phyloP scores from a whole-genome alignment of 2,888 invertebrate genomes.

The Platerodrilus igneus region DNA sequence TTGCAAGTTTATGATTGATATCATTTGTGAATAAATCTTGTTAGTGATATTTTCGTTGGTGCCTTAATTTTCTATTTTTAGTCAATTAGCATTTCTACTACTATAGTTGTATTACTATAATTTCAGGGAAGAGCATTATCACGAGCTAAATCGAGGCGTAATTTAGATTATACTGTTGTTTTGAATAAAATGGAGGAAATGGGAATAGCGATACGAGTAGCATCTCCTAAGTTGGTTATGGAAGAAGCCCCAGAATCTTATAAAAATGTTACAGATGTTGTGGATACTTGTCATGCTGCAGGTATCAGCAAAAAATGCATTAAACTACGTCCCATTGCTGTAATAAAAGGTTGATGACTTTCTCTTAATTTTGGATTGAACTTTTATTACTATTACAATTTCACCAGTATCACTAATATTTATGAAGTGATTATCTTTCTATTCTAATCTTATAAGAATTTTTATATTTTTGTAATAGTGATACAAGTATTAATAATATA shows the following conservation, averaged over 20 bases:
- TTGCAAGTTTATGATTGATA: background rate
- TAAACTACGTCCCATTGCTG: conserved; percentile 95
- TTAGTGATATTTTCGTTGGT: too few relatives aligned
- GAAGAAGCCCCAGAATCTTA: conserved; percentile 99
- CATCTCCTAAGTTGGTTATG: conserved; percentile 99
- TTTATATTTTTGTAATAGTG: too few relatives aligned
- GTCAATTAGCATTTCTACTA: too few relatives aligned
- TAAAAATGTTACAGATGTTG: conserved; percentile 99
- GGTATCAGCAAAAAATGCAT: conserved; percentile 97
- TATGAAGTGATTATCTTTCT: background rate
- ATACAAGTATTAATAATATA: too few relatives aligned
- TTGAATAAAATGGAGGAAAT: conserved; percentile 73
- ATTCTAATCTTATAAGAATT: too few relatives aligned
- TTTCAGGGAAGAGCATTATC: conserved; percentile 97
- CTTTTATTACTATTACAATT: too few relatives aligned
- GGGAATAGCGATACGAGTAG: conserved; percentile 94
- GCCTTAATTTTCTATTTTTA: conserved; percentile 11
- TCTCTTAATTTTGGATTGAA: background rate
- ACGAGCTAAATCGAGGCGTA: conserved; percentile 93
- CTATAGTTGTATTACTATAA: too few relatives aligned
- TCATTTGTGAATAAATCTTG: background rate
- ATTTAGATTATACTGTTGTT: conserved; percentile 90
- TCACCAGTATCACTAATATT: background rate
- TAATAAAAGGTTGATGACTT: conserved; percentile 79
- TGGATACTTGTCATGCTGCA: conserved; percentile 95